Evolutionary conservation across 2,797 vertebrate species (phyloP), one percentile per base, ranked within the genome.

Genomic region (Valencia hispanica): DNA sequence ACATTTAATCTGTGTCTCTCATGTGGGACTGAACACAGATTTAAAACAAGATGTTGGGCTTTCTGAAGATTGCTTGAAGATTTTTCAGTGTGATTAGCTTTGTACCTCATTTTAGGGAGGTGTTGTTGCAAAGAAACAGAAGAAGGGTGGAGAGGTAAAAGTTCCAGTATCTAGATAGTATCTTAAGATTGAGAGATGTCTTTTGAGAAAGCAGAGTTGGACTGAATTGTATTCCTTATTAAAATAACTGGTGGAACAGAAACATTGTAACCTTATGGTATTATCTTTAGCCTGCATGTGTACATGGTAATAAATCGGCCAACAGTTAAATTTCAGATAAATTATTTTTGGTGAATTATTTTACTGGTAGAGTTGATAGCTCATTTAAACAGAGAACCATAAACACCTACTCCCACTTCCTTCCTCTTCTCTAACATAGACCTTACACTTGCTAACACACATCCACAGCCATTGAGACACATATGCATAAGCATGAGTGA

Each of bases 401-500:
- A 47, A 69, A 18, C 7, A 20, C 41, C 17, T 32, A 55, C 25
- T 72, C 12, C 2, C 6, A 41, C 14, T 72, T 39, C 25, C 15
- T 55, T 15, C 22, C 12, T 70, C 8, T 50, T 43, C 3, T 66
- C 20, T 25, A 66, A 41, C 25, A 41, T 43, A 43, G 14, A 68
- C 25, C 39, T 22, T 14, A 43, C 39, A 43, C 25, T 45, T 27
- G 25, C 65, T 2, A n/a, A n/a, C 7, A n/a, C 9, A 27, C 50
- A 22, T 53, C 20, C 50, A 53, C 22, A 53, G 48, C 48, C 50
- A 53, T 25, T 41, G 34, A 66, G 22, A 22, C 70, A 72, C 68
- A 61, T 51, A 22, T 57, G 32, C 27, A 70, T 11, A 43, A 61
- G 30, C 18, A 32, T 2, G 69, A 70, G 27, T 84, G 79, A 91